Percentiles rank a stretch among this genome's conserved stretches.
Evolutionary conservation across 2,888 invertebrate genomes (phyloP).

Genomic region (Thymelicus sylvestris): DNA sequence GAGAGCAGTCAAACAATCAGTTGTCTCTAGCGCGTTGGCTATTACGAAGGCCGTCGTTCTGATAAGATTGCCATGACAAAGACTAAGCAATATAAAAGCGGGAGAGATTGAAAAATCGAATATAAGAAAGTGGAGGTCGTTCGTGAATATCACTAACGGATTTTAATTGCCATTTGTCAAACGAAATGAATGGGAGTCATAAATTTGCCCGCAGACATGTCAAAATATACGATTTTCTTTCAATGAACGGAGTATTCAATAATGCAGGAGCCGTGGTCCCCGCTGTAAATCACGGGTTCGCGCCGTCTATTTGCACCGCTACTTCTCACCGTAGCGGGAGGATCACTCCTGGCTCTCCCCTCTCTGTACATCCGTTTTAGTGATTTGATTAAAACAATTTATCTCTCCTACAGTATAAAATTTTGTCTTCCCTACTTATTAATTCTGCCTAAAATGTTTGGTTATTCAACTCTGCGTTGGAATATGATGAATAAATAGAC

Average conservation of each 20-base stretch:
- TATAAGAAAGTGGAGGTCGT: slow-evolving; percentile 33
- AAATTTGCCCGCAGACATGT: slow-evolving; percentile 68
- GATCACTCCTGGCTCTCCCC: slow-evolving; percentile 12
- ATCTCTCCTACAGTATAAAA: slow-evolving; percentile 33
- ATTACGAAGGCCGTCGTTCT: slow-evolving; percentile 30
- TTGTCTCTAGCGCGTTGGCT: slow-evolving; percentile 33
- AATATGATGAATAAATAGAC: not conserved
- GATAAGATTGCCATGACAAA: slow-evolving; percentile 39
- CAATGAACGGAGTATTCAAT: slow-evolving; percentile 75
- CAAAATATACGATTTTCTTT: slow-evolving; percentile 80
- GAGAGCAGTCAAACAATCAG: slow-evolving; percentile 35
- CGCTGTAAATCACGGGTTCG: slow-evolving; percentile 71
- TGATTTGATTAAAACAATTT: slow-evolving; percentile 45
- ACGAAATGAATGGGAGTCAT: slow-evolving; percentile 69
- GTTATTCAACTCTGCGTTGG: not conserved
- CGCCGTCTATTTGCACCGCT: slow-evolving; percentile 59
- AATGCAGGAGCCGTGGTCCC: slow-evolving; percentile 62
- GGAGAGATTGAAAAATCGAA: slow-evolving; percentile 33
- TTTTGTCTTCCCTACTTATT: slow-evolving; percentile 11
- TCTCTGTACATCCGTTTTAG: slow-evolving; percentile 38
- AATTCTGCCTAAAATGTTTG: slow-evolving; percentile 10
- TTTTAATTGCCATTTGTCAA: slow-evolving; percentile 75
- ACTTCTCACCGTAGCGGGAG: slow-evolving; percentile 49
- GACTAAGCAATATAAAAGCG: slow-evolving; percentile 39
- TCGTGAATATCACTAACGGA: slow-evolving; percentile 45